A percentile compares a stretch with the other conserved stretches of the same genome.
Evolutionary conservation across 2,888 invertebrate genomes (phyloP).

Genomic region (Himalopsyche japonica): DNA sequence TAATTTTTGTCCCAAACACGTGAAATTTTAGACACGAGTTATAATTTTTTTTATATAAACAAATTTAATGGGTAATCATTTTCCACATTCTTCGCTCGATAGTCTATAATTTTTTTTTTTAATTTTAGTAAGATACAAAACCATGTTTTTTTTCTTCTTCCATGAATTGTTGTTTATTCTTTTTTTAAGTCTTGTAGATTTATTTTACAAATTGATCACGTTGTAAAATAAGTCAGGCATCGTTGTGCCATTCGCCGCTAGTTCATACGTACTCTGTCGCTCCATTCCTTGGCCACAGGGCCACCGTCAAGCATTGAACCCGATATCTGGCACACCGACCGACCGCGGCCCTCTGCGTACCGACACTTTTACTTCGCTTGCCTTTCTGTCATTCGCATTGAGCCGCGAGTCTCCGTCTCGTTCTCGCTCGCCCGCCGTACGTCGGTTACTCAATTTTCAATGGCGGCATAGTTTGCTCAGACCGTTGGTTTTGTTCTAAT

Average conservation of each 20-base stretch:
- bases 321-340: constrained; percentile 38
- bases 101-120: no score
- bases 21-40: no score
- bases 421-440: constrained; percentile 46
- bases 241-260: background rate
- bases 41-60: no score
- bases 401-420: background rate
- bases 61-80: no score
- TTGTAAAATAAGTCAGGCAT: background rate
- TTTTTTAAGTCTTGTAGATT: background rate
- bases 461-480: constrained; percentile 50
- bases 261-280: background rate
- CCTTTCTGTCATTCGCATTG: constrained; percentile 33
- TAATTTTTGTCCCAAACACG: no score
- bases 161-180: background rate
- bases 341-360: constrained; percentile 45
- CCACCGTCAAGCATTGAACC: constrained; percentile 38
- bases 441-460: constrained; percentile 41
- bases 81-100: no score
- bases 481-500: constrained; percentile 38
- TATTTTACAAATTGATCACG: background rate
- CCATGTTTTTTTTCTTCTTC: no score
- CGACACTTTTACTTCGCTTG: constrained; percentile 57
- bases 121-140: no score
- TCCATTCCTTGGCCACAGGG: constrained; percentile 36